Base-by-base conservation (phyloP, 2,888 invertebrate species). In the Nymphalis urticae region DNA sequence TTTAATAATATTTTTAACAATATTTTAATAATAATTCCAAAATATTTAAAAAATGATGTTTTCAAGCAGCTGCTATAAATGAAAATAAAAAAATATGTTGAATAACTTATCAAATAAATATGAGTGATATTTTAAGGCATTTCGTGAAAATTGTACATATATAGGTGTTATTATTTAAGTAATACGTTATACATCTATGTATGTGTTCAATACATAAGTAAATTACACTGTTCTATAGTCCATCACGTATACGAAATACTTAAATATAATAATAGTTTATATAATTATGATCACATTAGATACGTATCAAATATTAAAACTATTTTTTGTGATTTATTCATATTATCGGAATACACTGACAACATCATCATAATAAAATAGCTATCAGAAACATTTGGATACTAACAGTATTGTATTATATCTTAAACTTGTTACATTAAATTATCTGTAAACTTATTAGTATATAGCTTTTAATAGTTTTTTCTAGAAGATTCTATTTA, bases 401-500 rank as follows among this genome's bases (percentile, higher is more conserved):
- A 51, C 19, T 4, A 10, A 51, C 19, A 51, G 10, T 51, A 48
- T 48, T 48, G 48, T 48, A n/a, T 48, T 48, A n/a, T 2, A 48
- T 48, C 7, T 48, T 48, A 48, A n/a, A n/a, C 48, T 17, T 48
- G 48, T 48, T 48, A 48, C 13, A 24, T 13, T 53, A 16, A 24
- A 24, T 24, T 27, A 6, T n/a, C 54, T 17, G 16, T 27, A 56
- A 16, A 16, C 10, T 24, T 27, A 16, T 32, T 16, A 4, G 13
- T 24, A 54, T 50, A 27, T 5, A 24, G n/a, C 32, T 17, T 27
- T 56, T 56, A 17, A 13, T 53, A 4, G 6, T 17, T 27, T 32
- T n/a, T 32, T 32, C 54, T 32, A n/a, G 27, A 56, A 56, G 27
- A 32, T 32, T 56, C 54, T 56, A 56, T 56, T 56, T 32, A 17